Conservation (phyloP, 2,888 invertebrate genomes). For the Apodemia hepburni region DNA sequence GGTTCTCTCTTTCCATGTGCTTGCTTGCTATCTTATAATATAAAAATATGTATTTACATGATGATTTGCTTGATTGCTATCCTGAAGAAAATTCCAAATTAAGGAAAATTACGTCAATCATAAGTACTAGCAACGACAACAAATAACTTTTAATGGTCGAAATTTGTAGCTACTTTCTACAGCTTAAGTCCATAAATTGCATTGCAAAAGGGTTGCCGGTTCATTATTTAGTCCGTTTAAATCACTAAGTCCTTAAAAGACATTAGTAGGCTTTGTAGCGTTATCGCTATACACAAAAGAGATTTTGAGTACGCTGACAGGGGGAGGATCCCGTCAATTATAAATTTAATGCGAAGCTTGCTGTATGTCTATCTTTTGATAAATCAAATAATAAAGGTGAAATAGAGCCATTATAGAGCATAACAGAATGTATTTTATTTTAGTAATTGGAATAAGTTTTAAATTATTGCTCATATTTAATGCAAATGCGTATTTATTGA, state of each 20-base stretch:
- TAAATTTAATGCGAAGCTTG: slow-evolving; percentile 52
- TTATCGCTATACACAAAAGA: slow-evolving; percentile 76
- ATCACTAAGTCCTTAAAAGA: slow-evolving; percentile 80
- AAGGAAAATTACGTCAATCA: slow-evolving; percentile 24
- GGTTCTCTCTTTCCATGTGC: too few species aligned
- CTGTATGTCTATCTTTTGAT: slow-evolving; percentile 32
- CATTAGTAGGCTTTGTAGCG: slow-evolving; percentile 77
- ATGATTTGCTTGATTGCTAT: too few species aligned
- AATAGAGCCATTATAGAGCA: not conserved
- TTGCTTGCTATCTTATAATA: too few species aligned
- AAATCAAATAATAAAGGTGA: not conserved
- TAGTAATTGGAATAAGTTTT: too few species aligned
- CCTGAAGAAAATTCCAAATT: not conserved
- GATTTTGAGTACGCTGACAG: slow-evolving; percentile 56
- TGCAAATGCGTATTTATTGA: too few species aligned
- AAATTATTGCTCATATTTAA: too few species aligned
- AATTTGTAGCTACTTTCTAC: slow-evolving; percentile 32
- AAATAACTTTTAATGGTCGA: slow-evolving; percentile 14
- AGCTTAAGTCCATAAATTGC: slow-evolving; percentile 65
- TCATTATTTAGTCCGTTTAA: slow-evolving; percentile 80
- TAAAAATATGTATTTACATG: too few species aligned
- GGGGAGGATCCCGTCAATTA: slow-evolving; percentile 56
- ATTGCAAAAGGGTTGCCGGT: slow-evolving; percentile 65
- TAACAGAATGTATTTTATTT: too few species aligned
- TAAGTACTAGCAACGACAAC: slow-evolving; percentile 1